A percentile compares a stretch with the other conserved stretches of the same genome.
Conservation (phyloP, 2,797 vertebrate genomes). For the Thripadectes ignobilis region DNA sequence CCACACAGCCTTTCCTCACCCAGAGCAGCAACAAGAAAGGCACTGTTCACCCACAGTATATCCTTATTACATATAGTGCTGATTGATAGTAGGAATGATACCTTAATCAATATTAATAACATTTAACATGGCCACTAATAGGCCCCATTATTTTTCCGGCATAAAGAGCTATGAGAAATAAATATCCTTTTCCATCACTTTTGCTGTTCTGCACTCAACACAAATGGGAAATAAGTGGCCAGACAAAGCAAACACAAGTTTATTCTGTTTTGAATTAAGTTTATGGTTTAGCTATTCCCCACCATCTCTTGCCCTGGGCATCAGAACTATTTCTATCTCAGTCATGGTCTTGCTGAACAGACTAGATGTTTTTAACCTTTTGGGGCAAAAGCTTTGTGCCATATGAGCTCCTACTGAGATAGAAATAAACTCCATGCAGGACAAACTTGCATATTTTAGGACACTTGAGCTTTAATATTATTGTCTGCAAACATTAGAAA, state of each 20-base stretch:
- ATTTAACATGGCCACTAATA: neutral
- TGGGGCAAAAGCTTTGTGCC: neutral
- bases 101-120: neutral
- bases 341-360: neutral
- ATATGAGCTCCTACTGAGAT: neutral
- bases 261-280: neutral
- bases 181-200: neutral
- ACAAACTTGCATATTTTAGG: neutral
- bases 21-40: rapidly evolving
- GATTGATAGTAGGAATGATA: neutral
- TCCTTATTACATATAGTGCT: neutral
- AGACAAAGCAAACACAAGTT: neutral
- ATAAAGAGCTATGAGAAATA: neutral
- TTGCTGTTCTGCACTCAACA: neutral
- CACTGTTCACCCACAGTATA: neutral
- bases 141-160: neutral
- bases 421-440: neutral
- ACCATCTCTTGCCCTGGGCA: neutral
- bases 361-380: neutral
- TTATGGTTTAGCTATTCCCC: neutral
- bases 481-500: neutral
- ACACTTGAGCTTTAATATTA: neutral
- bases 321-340: neutral
- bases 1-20: rapidly evolving
- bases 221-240: neutral